Conservation (phyloP, 2,888 invertebrate genomes). For the Oeneis ivallda region DNA sequence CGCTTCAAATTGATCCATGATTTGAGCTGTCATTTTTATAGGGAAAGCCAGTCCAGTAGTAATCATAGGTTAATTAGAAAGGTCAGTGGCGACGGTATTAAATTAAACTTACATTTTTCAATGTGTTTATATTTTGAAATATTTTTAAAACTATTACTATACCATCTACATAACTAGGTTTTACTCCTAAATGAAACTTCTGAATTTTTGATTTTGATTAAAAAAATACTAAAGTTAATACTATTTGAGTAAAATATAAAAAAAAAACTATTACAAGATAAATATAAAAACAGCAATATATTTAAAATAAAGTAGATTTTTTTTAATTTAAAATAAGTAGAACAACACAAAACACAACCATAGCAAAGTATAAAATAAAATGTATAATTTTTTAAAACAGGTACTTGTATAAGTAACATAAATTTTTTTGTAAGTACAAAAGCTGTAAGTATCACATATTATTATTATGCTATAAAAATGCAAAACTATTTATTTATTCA, state of each 20-base stretch:
- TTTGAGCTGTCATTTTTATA: too few species aligned
- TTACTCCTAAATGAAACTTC: constrained; percentile 1
- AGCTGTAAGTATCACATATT: background rate
- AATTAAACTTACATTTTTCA: too few species aligned
- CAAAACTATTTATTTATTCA: background rate
- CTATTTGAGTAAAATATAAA: too few species aligned
- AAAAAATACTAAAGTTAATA: background rate
- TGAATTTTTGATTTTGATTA: background rate
- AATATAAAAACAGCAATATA: background rate
- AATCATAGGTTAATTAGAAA: too few species aligned
- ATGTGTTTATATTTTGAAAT: too few species aligned
- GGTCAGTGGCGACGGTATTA: too few species aligned
- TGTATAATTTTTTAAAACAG: background rate
- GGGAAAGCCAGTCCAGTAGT: too few species aligned
- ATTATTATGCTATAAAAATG: constrained; percentile 1
- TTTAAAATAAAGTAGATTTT: background rate
- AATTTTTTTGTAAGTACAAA: background rate
- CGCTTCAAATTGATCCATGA: too few species aligned
- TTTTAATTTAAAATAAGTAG: background rate
- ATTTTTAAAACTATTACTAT: too few species aligned
- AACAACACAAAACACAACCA: constrained; percentile 18
- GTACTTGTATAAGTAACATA: too few species aligned
- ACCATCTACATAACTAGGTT: background rate
- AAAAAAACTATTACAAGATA: too few species aligned
- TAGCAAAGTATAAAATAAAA: background rate